phyloP scores from a whole-genome alignment of 2,888 invertebrate species.

The Himalopsyche japonica region DNA sequence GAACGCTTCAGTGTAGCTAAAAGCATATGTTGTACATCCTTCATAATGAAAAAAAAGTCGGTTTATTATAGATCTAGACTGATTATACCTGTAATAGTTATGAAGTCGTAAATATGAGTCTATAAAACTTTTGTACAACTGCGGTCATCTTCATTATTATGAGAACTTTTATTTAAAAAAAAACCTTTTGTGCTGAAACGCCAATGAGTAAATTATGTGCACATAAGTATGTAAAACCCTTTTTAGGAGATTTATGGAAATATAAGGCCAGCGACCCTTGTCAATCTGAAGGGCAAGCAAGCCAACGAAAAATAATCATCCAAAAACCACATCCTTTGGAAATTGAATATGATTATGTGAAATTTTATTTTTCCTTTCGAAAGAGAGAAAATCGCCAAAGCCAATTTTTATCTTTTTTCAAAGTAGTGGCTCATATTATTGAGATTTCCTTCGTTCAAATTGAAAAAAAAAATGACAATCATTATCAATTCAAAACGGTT shows the following conservation, averaged over 20 bases:
- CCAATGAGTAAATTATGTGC: neutral
- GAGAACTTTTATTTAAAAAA: too few species aligned
- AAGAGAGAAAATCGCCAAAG: neutral
- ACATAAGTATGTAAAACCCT: neutral
- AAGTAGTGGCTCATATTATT: neutral
- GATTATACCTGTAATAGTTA: too few species aligned
- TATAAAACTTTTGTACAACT: too few species aligned
- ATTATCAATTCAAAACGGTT: too few species aligned
- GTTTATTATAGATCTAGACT: too few species aligned
- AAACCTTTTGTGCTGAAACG: neutral
- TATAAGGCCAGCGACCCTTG: neutral
- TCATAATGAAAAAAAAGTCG: too few species aligned
- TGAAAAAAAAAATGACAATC: neutral
- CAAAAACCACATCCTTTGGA: slow-evolving; percentile 7
- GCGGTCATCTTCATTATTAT: too few species aligned
- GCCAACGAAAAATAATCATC: slow-evolving; percentile 1
- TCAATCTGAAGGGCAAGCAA: neutral
- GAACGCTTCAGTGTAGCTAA: too few species aligned
- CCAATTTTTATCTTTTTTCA: neutral
- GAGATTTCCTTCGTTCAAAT: neutral
- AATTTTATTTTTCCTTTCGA: neutral
- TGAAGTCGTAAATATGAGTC: too few species aligned
- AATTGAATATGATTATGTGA: slow-evolving; percentile 2
- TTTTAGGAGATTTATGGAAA: slow-evolving; percentile 1
- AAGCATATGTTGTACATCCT: too few species aligned